phyloP scores from a whole-genome alignment of 2,797 vertebrate species.

The Chiroxiphia lanceolata region DNA sequence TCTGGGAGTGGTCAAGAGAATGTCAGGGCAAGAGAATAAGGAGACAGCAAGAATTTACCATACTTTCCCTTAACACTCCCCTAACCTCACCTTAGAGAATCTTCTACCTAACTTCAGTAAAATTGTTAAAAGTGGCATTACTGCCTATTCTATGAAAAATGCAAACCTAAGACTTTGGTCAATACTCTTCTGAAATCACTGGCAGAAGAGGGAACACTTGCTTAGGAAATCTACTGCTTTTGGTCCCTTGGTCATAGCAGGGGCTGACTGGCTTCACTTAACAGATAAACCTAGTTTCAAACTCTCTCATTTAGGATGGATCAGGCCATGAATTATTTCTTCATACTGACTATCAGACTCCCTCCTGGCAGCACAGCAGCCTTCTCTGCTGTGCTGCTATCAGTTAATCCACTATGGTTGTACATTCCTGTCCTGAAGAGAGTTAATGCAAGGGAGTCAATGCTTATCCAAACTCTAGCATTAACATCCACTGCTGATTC shows the following conservation, averaged over 20 bases:
- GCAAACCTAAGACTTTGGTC: neutral
- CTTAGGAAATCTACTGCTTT: neutral
- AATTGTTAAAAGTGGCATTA: neutral
- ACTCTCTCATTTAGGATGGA: neutral
- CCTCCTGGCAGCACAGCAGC: neutral
- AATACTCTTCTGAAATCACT: neutral
- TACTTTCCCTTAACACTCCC: neutral
- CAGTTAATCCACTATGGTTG: slow-evolving; percentile 6
- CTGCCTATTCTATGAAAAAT: neutral
- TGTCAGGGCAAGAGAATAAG: neutral
- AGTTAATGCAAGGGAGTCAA: neutral
- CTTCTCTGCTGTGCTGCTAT: slow-evolving; percentile 3
- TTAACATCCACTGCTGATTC: neutral
- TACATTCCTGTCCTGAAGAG: neutral
- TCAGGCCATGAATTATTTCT: slow-evolving; percentile 11
- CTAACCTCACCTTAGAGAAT: neutral
- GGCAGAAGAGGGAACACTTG: neutral
- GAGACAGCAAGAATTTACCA: neutral
- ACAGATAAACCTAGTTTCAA: neutral
- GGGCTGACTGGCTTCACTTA: neutral
- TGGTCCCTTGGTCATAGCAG: neutral
- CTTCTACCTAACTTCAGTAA: neutral
- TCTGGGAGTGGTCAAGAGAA: neutral
- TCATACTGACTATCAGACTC: neutral
- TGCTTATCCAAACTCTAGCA: neutral